A percentile compares a stretch with the other conserved stretches of the same genome.
Conservation (phyloP, 2,113 vertebrate genomes). For the Phocoena phocoena region DNA sequence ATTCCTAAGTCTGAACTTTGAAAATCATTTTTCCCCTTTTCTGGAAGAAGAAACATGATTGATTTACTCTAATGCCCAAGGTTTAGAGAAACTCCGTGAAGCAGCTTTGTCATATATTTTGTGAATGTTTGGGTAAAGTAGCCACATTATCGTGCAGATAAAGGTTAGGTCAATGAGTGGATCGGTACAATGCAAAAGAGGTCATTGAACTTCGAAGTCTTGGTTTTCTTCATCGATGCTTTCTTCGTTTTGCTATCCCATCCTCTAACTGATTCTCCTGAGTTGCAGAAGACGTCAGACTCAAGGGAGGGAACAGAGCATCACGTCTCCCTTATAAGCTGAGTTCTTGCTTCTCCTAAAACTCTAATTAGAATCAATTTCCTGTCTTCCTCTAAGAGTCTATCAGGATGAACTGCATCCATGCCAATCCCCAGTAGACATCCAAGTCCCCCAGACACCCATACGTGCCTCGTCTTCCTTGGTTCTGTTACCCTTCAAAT, state of each 20-base stretch:
- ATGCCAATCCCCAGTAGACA: too few relatives aligned
- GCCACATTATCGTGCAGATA: background rate
- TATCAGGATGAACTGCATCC: background rate
- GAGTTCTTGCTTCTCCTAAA: background rate
- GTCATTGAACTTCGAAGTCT: background rate
- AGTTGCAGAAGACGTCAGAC: background rate
- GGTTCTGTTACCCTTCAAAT: background rate
- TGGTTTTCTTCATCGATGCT: background rate
- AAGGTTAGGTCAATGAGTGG: background rate
- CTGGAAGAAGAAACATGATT: slow-evolving; percentile 16
- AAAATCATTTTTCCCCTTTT: background rate
- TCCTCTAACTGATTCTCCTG: background rate
- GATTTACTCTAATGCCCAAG: background rate
- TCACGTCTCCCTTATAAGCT: background rate
- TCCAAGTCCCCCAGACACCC: background rate
- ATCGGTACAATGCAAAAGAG: background rate
- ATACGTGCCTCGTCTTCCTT: too few relatives aligned
- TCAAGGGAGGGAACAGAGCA: background rate
- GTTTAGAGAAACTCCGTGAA: background rate
- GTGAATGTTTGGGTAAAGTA: background rate
- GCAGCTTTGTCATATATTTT: background rate
- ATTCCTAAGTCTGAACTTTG: background rate
- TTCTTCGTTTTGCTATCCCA: background rate
- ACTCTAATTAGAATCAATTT: background rate
- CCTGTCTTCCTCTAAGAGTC: background rate